These are phyloP conservation scores for Pissodes strobi DNA, from an alignment of 1,140 invertebrate species.

Conservation along the genomic window DNA sequence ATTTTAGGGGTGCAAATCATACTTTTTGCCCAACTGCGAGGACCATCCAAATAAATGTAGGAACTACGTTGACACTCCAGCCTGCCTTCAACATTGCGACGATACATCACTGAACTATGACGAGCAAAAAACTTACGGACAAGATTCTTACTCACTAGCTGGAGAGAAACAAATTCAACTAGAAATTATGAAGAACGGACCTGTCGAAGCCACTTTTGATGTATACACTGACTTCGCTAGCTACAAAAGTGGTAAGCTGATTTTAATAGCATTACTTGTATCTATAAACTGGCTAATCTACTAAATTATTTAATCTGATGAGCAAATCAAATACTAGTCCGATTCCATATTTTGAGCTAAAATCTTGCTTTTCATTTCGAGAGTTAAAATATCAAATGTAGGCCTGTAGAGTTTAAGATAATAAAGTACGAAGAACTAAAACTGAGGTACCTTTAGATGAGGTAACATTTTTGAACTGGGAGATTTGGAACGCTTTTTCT, in stretches of 20 bases:
- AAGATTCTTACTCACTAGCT: slow-evolving; percentile 65
- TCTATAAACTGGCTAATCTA: too few species aligned
- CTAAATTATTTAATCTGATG: too few species aligned
- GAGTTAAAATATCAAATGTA: too few species aligned
- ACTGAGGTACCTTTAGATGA: too few species aligned
- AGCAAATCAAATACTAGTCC: too few species aligned
- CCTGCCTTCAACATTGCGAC: slow-evolving; percentile 57
- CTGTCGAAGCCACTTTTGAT: slow-evolving; percentile 28
- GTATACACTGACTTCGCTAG: slow-evolving; percentile 70
- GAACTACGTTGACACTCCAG: slow-evolving; percentile 57
- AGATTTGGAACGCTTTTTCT: too few species aligned
- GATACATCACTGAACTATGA: slow-evolving; percentile 60
- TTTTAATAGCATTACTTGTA: too few species aligned
- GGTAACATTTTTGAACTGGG: too few species aligned
- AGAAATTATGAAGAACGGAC: slow-evolving; percentile 39
- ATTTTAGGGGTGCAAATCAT: slow-evolving; percentile 58
- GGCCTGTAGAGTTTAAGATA: too few species aligned
- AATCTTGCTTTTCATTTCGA: too few species aligned
- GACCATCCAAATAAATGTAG: slow-evolving; percentile 61
- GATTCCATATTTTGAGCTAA: too few species aligned
- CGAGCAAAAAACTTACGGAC: slow-evolving; percentile 56
- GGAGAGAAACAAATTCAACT: slow-evolving; percentile 45
- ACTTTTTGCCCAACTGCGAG: slow-evolving; percentile 65
- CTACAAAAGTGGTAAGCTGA: slow-evolving; percentile 65
- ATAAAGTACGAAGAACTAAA: too few species aligned